Percentiles rank a stretch among this genome's conserved stretches.
Conservation (phyloP, 2,888 invertebrate genomes). For the Alcis repandata region DNA sequence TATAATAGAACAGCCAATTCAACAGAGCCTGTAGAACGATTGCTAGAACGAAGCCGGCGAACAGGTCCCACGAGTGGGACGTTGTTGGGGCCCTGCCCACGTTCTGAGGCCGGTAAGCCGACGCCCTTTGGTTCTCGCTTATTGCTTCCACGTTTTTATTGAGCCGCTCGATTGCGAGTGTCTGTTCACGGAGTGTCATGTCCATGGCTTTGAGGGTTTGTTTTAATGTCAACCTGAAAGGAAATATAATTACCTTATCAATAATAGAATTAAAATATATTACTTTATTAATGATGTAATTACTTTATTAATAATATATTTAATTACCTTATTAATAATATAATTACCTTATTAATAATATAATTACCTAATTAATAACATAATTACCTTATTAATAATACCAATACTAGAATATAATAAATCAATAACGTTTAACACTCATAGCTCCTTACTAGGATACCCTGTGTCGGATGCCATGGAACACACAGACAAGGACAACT, state of each 20-base stretch:
- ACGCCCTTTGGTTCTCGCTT: slow-evolving; percentile 56
- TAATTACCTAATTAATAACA: too few relatives aligned
- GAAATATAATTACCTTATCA: not conserved
- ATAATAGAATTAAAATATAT: too few relatives aligned
- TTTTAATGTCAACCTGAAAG: slow-evolving; percentile 76
- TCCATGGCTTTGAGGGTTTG: slow-evolving; percentile 81
- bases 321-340: too few relatives aligned
- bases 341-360: too few relatives aligned
- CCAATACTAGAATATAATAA: too few relatives aligned
- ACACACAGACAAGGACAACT: too few relatives aligned
- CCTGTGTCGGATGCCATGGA: too few relatives aligned
- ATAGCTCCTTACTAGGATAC: too few relatives aligned
- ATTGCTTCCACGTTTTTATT: slow-evolving; percentile 65
- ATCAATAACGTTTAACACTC: too few relatives aligned
- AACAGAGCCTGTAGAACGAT: slow-evolving; percentile 74
- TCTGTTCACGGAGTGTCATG: slow-evolving; percentile 81
- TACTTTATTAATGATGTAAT: too few relatives aligned
- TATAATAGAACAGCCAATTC: slow-evolving; percentile 75
- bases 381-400: too few relatives aligned
- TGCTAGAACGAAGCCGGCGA: slow-evolving; percentile 74
- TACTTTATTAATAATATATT: too few relatives aligned
- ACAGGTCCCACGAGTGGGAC: slow-evolving; percentile 73
- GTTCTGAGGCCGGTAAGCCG: slow-evolving; percentile 53
- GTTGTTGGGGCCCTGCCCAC: slow-evolving; percentile 57
- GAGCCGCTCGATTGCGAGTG: slow-evolving; percentile 75